Percentiles rank a stretch among this genome's conserved stretches.
phyloP scores from a whole-genome alignment of 2,113 vertebrate species.

The Bubo scandiacus region DNA sequence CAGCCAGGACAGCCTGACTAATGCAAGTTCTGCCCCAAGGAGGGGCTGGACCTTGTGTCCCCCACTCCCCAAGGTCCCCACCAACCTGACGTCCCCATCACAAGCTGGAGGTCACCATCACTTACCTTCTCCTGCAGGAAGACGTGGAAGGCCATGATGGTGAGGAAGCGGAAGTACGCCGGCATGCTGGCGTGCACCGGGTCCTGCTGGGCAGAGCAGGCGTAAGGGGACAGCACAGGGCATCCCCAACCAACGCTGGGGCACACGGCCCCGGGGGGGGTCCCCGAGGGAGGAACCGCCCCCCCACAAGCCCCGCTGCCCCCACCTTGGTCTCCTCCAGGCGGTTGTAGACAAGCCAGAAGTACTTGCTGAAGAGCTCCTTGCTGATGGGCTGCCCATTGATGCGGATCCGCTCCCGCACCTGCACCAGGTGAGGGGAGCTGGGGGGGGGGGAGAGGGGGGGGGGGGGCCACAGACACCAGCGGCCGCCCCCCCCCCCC shows the following conservation, averaged over 20 bases:
- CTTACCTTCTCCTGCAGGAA: slow-evolving; percentile 94
- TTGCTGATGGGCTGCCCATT: slow-evolving; percentile 90
- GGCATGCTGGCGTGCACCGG: slow-evolving; percentile 78
- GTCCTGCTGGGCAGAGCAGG: slow-evolving; percentile 64
- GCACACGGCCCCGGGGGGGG: rapidly evolving
- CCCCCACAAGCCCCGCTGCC: not conserved
- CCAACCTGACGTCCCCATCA: not conserved
- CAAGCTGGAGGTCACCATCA: not conserved
- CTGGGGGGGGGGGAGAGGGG: slow-evolving; percentile 58
- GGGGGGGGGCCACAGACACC: not conserved
- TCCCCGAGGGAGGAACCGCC: not conserved
- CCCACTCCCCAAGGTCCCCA: not conserved
- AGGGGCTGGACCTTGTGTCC: rapidly evolving
- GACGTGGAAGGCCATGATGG: slow-evolving; percentile 93
- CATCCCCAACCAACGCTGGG: rapidly evolving
- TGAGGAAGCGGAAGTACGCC: slow-evolving; percentile 94
- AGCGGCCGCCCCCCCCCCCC: rapidly evolving
- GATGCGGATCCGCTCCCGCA: slow-evolving; percentile 93
- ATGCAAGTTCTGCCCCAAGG: not conserved
- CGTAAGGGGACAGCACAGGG: rapidly evolving
- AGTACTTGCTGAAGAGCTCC: slow-evolving; percentile 92
- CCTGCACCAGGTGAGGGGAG: slow-evolving; percentile 95
- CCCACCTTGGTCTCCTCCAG: slow-evolving; percentile 88
- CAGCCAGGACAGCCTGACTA: rapidly evolving
- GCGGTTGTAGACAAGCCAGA: slow-evolving; percentile 90